phyloP scores from a whole-genome alignment of 2,888 invertebrate species.

The Ichneumoninae sp. region DNA sequence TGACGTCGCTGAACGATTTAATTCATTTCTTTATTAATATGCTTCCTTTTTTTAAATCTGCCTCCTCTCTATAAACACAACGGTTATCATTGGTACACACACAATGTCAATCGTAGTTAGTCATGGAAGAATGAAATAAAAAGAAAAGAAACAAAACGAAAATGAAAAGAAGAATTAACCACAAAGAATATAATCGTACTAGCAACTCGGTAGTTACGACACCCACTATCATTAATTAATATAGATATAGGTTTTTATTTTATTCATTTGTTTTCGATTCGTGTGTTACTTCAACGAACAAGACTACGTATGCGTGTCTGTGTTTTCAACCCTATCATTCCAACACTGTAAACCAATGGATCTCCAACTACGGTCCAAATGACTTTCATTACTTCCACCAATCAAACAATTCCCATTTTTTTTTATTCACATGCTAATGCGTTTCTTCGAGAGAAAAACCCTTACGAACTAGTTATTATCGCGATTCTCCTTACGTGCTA shows the following conservation, averaged over 20 bases:
- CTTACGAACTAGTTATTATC: slow-evolving; percentile 84
- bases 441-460: slow-evolving; percentile 67
- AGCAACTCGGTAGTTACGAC: slow-evolving; percentile 64
- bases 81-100: slow-evolving; percentile 77
- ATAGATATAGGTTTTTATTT: slow-evolving; percentile 46
- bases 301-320: slow-evolving; percentile 36
- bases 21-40: slow-evolving; percentile 80
- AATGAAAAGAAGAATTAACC: slow-evolving; percentile 73
- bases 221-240: slow-evolving; percentile 63
- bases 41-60: slow-evolving; percentile 69
- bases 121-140: slow-evolving; percentile 56
- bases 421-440: slow-evolving; percentile 49
- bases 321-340: slow-evolving; percentile 47
- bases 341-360: slow-evolving; percentile 42
- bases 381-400: slow-evolving; percentile 25
- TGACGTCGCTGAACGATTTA: slow-evolving; percentile 76
- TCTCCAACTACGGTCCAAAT: slow-evolving; percentile 3
- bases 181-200: slow-evolving; percentile 72
- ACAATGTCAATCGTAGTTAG: slow-evolving; percentile 73
- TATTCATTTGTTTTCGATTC: slow-evolving; percentile 6
- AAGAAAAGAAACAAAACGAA: slow-evolving; percentile 54
- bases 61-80: slow-evolving; percentile 76
- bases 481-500: slow-evolving; percentile 74
- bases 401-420: slow-evolving; percentile 49
- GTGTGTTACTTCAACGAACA: slow-evolving; percentile 68